Evolutionary conservation across 2,113 vertebrate species (phyloP).

Genomic region (Alosa alosa): DNA sequence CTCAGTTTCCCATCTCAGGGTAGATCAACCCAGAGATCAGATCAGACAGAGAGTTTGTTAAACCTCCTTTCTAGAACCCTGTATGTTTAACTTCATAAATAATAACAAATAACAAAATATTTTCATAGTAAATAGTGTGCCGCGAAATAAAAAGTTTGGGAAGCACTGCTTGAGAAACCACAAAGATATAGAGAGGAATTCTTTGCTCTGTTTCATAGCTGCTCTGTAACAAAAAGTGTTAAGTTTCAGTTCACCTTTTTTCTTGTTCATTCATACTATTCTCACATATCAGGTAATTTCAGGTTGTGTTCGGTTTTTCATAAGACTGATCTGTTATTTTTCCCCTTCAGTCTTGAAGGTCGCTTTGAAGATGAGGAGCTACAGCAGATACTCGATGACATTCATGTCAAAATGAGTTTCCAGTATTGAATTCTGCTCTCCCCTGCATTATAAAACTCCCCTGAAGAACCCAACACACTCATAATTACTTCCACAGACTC

Average conservation of each 20-base stretch:
- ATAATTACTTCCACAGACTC: neutral
- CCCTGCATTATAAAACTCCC: neutral
- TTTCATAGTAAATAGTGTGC: too few species aligned
- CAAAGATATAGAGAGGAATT: neutral
- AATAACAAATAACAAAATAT: too few species aligned
- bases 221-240: neutral
- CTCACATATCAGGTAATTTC: neutral
- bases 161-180: neutral
- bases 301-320: neutral
- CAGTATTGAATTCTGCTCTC: constrained; percentile 75
- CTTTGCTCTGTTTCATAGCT: neutral
- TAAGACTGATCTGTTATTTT: neutral
- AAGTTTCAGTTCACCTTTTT: neutral
- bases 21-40: too few species aligned
- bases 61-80: too few species aligned
- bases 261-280: neutral
- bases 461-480: neutral
- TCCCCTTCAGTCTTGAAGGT: constrained; percentile 82
- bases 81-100: too few species aligned
- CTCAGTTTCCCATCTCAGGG: too few species aligned
- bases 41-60: too few species aligned
- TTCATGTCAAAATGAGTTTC: constrained; percentile 97
- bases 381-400: constrained; percentile 96
- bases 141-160: too few species aligned
- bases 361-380: constrained; percentile 96